phyloP scores from a whole-genome alignment of 2,888 invertebrate genomes.

The Anagyrus pseudococci region DNA sequence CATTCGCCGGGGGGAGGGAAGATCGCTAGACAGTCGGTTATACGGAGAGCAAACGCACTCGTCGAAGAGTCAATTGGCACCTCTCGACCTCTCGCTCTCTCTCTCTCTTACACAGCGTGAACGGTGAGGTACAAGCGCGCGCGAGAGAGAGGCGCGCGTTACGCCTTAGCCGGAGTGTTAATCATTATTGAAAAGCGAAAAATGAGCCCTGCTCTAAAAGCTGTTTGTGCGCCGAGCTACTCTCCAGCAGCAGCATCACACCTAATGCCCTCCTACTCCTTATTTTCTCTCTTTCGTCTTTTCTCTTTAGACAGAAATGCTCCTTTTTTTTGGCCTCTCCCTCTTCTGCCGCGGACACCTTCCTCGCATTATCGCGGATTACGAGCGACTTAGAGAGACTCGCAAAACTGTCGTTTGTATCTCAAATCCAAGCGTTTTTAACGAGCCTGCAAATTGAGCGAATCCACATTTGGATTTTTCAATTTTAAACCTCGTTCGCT shows the following conservation, averaged over 20 bases:
- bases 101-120: too few relatives aligned
- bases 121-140: slow-evolving; percentile 36
- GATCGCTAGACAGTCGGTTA: too few relatives aligned
- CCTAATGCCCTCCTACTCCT: not conserved
- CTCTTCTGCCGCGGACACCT: too few relatives aligned
- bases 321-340: not conserved
- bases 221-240: slow-evolving; percentile 56
- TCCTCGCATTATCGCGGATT: too few relatives aligned
- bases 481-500: too few relatives aligned
- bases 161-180: slow-evolving; percentile 49
- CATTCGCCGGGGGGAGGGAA: too few relatives aligned
- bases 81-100: slow-evolving; percentile 30
- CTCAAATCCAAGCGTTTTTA: too few relatives aligned
- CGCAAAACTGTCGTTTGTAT: too few relatives aligned
- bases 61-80: slow-evolving; percentile 49
- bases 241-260: slow-evolving; percentile 35
- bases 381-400: too few relatives aligned
- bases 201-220: slow-evolving; percentile 55
- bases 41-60: too few relatives aligned
- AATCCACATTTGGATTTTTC: too few relatives aligned
- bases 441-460: too few relatives aligned
- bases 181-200: slow-evolving; percentile 58
- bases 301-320: not conserved
- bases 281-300: slow-evolving; percentile 4
- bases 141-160: slow-evolving; percentile 27